Conservation (phyloP, 1,140 invertebrate species). For the Dendroctonus ponderosae region DNA sequence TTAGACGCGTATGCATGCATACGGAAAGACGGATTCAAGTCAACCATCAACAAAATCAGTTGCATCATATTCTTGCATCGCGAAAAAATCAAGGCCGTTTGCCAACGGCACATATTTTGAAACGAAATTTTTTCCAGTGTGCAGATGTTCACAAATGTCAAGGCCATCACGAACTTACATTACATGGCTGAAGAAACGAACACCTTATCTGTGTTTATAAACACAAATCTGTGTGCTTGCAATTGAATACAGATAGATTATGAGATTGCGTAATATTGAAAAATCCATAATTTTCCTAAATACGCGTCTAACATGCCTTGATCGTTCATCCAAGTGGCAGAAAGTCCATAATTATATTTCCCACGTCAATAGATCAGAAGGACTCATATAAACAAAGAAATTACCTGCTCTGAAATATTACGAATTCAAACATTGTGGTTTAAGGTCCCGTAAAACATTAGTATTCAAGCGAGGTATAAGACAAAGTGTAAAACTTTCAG, state of each 20-base stretch:
- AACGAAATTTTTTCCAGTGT: constrained; percentile 9
- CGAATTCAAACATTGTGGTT: too few species aligned
- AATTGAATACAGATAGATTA: too few species aligned
- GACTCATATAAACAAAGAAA: background rate
- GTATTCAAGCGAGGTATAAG: too few species aligned
- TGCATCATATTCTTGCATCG: constrained; percentile 10
- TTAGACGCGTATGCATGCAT: background rate
- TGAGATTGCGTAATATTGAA: too few species aligned
- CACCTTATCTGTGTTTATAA: constrained; percentile 5
- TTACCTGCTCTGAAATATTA: too few species aligned
- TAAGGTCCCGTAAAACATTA: too few species aligned
- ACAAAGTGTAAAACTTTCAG: too few species aligned
- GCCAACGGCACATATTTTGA: constrained; percentile 11
- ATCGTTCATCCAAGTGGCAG: too few species aligned
- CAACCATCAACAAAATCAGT: background rate
- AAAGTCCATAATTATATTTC: too few species aligned
- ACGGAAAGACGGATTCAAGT: constrained; percentile 4
- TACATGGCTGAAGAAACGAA: constrained; percentile 6
- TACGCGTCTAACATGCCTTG: too few species aligned
- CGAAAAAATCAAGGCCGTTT: constrained; percentile 8
- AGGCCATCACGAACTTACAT: constrained; percentile 10
- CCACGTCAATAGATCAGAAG: too few species aligned
- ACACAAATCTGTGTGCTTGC: background rate
- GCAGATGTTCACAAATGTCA: constrained; percentile 14
- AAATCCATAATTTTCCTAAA: too few species aligned